Evolutionary conservation across 2,113 vertebrate species (phyloP).

Genomic region (Nesoenas mayeri): DNA sequence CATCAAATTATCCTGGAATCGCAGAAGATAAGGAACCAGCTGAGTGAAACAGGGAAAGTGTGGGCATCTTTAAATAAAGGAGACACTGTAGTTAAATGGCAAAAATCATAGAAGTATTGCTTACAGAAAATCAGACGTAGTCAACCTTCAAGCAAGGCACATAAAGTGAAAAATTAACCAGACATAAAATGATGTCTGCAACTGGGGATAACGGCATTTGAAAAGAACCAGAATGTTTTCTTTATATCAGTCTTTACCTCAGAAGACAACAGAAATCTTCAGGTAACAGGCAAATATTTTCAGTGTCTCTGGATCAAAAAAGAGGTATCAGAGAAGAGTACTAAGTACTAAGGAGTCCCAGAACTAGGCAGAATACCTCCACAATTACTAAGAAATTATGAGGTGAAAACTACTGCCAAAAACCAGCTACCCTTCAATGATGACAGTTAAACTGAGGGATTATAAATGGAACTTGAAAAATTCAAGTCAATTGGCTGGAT

Average conservation of each 20-base stretch:
- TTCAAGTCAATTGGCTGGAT: neutral
- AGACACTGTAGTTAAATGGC: neutral
- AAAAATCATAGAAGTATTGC: neutral
- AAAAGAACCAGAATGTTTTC: neutral
- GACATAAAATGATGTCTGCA: neutral
- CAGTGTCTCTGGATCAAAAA: neutral
- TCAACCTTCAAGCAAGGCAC: neutral
- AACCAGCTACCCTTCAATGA: neutral
- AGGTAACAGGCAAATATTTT: neutral
- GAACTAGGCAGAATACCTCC: neutral
- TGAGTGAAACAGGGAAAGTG: neutral
- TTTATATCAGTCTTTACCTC: neutral
- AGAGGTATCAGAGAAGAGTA: neutral
- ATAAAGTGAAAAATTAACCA: neutral
- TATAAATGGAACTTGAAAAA: neutral
- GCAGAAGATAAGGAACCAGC: neutral
- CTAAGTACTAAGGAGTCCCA: neutral
- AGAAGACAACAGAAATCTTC: neutral
- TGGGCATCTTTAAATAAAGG: neutral
- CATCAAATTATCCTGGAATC: neutral
- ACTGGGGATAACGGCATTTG: neutral
- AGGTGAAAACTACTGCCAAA: neutral
- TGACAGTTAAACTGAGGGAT: neutral
- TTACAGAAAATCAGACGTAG: neutral
- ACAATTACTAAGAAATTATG: neutral